Evolutionary conservation across 2,113 vertebrate species (phyloP).

Genomic region (Xenopus laevis): DNA sequence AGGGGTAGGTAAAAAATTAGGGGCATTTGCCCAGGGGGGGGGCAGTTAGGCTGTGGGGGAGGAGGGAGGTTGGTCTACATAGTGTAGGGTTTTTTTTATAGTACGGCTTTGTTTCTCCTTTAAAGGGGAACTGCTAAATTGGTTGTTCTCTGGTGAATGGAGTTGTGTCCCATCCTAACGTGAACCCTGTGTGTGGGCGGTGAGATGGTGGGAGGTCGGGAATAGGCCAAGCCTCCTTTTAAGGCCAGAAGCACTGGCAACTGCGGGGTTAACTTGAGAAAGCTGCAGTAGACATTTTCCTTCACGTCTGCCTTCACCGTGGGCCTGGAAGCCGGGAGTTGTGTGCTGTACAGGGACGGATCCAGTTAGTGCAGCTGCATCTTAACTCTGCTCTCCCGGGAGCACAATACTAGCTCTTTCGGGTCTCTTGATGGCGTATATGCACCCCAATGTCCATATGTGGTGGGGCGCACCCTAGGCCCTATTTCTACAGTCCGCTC

Average conservation of each 20-base stretch:
- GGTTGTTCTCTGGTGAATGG: constrained; percentile 36
- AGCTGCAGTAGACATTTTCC: constrained; percentile 84
- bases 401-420: no score
- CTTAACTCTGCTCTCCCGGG: no score
- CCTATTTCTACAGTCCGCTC: background rate
- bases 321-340: constrained; percentile 20
- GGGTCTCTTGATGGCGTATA: no score
- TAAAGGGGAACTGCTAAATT: constrained; percentile 52
- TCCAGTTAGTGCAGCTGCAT: no score
- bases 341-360: background rate
- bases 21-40: no score
- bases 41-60: no score
- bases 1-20: no score
- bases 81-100: no score
- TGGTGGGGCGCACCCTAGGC: no score
- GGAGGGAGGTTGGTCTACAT: no score
- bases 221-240: constrained; percentile 51
- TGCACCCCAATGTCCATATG: no score
- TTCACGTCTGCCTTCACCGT: background rate
- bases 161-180: background rate
- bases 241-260: constrained; percentile 50
- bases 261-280: constrained; percentile 85
- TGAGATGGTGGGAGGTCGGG: constrained; percentile 46
- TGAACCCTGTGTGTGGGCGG: constrained; percentile 45
- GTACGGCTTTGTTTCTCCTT: no score